phyloP scores from a whole-genome alignment of 92 coral and sea anemone genomes.

The Epizoanthus illoricatus region DNA sequence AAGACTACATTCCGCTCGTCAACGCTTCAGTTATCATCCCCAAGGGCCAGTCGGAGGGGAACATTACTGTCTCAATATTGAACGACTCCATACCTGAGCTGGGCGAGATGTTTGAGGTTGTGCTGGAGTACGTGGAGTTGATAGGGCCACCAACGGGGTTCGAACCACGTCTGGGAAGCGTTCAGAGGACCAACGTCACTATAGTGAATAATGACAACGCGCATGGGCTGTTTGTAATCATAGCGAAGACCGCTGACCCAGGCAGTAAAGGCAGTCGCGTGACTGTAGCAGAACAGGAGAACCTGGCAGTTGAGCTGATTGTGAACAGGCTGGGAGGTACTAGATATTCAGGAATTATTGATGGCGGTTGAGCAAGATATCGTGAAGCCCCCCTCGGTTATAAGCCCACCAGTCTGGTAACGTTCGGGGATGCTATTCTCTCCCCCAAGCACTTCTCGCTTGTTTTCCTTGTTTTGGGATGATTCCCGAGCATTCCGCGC shows the following conservation, averaged over 20 bases:
- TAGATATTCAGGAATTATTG: no score
- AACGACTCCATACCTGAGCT: conserved; percentile 86
- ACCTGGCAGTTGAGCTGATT: conserved; percentile 51
- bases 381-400: no score
- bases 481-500: no score
- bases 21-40: conserved; percentile 73
- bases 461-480: no score
- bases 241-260: conserved; percentile 60
- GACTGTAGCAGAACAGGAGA: conserved; percentile 71
- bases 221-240: conserved; percentile 80
- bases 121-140: conserved; percentile 71
- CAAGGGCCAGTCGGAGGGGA: conserved; percentile 57
- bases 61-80: conserved; percentile 64
- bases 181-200: conserved; percentile 69
- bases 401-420: no score
- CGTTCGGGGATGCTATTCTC: no score
- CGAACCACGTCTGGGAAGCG: conserved; percentile 68
- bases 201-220: conserved; percentile 84
- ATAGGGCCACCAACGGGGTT: conserved; percentile 50
- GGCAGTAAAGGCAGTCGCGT: conserved; percentile 62
- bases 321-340: conserved; percentile 87
- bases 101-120: conserved; percentile 67
- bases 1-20: conserved; percentile 64
- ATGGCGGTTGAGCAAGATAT: not conserved
- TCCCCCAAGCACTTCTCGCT: no score